Conservation (phyloP, 2,888 invertebrate genomes). For the Leucophora obtusa region DNA sequence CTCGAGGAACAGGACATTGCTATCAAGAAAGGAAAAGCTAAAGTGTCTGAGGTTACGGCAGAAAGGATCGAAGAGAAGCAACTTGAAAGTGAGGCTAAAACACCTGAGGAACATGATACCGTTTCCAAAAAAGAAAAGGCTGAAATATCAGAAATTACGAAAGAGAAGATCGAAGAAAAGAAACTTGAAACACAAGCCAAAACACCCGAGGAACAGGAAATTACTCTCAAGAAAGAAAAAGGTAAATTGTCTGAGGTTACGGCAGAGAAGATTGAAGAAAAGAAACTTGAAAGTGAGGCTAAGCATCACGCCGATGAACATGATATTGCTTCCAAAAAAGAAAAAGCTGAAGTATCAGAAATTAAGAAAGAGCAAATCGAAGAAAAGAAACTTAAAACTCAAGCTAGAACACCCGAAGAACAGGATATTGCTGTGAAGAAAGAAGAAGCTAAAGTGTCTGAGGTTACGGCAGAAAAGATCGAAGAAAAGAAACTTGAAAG, state of each 20-base stretch:
- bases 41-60: constrained; percentile 21
- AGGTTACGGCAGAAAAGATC: constrained; percentile 12
- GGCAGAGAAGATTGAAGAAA: constrained; percentile 23
- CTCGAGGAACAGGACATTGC: background rate
- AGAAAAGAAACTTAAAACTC: constrained; percentile 1
- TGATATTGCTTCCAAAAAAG: background rate
- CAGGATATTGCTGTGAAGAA: background rate
- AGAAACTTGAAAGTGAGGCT: constrained; percentile 31
- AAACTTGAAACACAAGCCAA: constrained; percentile 14
- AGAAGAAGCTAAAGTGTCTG: background rate
- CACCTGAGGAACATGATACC: background rate
- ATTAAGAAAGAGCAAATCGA: constrained; percentile 15
- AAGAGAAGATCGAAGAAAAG: constrained; percentile 65
- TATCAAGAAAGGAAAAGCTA: background rate
- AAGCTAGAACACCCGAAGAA: constrained; percentile 1
- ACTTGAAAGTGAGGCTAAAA: constrained; percentile 30
- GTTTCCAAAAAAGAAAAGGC: constrained; percentile 11
- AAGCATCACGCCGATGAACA: constrained; percentile 36
- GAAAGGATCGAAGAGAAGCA: constrained; percentile 42
- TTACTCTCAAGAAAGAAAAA: background rate
- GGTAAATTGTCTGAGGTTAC: constrained; percentile 25
- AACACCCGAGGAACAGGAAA: constrained; percentile 1
- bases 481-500: constrained; percentile 19
- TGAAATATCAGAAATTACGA: constrained; percentile 17
- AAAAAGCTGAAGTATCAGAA: constrained; percentile 10